Evolutionary conservation across 2,888 invertebrate species (phyloP).

Genomic region (Conus canariensis): DNA sequence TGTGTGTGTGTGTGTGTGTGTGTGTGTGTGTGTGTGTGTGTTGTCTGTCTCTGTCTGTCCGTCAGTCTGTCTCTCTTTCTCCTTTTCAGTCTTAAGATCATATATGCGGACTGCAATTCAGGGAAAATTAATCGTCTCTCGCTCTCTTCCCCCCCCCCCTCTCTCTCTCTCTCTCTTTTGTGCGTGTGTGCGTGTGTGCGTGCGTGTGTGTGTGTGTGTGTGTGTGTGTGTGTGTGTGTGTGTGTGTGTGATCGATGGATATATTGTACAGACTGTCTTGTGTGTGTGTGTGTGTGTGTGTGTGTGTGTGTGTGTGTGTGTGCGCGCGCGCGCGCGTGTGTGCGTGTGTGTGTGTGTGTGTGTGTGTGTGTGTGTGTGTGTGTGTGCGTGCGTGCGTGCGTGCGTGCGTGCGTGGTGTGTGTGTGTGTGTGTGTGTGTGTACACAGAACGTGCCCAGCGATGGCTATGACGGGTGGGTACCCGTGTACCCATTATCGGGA

Average conservation of each 20-base stretch:
- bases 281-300: not conserved
- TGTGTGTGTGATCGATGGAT: not conserved
- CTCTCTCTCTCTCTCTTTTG: too few relatives aligned
- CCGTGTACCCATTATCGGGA: constrained; percentile 55
- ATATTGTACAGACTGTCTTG: too few relatives aligned
- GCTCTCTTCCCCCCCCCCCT: too few relatives aligned
- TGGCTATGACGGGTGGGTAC: constrained; percentile 69
- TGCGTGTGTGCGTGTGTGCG: too few relatives aligned
- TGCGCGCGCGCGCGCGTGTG: not conserved
- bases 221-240: constrained; percentile 15
- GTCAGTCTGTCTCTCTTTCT: not conserved
- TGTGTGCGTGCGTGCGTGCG: not conserved
- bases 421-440: not conserved
- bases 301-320: not conserved
- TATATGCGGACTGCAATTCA: too few relatives aligned
- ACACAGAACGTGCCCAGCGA: constrained; percentile 66
- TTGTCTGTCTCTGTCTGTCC: not conserved
- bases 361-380: not conserved
- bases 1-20: constrained; percentile 1
- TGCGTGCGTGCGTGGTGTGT: not conserved
- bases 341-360: not conserved
- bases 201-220: not conserved
- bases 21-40: constrained; percentile 14
- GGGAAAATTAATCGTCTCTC: too few relatives aligned
- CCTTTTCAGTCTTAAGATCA: too few relatives aligned